Conservation (phyloP, 2,113 vertebrate species). For the Enhydra lutris region DNA sequence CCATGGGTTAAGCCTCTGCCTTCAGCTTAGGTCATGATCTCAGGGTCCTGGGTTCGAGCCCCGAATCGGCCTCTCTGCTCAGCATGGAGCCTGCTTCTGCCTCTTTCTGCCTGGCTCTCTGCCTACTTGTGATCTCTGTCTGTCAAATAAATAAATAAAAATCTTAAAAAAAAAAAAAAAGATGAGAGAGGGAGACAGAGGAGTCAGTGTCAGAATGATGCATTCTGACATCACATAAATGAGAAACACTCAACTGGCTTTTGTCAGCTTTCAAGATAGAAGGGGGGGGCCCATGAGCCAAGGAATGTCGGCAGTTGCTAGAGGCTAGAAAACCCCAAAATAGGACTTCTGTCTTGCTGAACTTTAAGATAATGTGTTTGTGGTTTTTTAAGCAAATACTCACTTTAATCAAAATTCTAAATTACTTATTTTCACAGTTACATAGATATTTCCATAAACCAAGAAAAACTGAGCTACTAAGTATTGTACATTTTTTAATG, state of each 20-base stretch:
- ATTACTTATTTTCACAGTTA: neutral
- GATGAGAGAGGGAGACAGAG: neutral
- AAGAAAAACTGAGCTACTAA: neutral
- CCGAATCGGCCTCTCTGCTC: too few relatives aligned
- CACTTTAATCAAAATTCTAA: slow-evolving; percentile 43
- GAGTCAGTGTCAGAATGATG: neutral
- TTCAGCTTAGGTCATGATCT: too few relatives aligned
- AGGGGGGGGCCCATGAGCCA: neutral
- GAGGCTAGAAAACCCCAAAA: neutral
- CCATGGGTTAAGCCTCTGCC: too few relatives aligned
- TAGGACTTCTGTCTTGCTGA: neutral
- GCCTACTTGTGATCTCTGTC: too few relatives aligned
- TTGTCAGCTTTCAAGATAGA: neutral
- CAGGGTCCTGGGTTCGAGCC: too few relatives aligned
- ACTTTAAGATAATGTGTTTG: neutral
- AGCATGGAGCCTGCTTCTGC: too few relatives aligned
- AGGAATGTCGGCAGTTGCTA: neutral
- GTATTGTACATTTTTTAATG: slow-evolving; percentile 7
- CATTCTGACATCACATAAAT: neutral
- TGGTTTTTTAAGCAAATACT: neutral
- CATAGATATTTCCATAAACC: neutral
- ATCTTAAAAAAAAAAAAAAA: neutral
- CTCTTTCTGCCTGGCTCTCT: too few relatives aligned
- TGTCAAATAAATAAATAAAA: too few relatives aligned
- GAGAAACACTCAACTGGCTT: neutral